phyloP scores from a whole-genome alignment of 2,113 vertebrate genomes.

The Atrichornis clamosus region DNA sequence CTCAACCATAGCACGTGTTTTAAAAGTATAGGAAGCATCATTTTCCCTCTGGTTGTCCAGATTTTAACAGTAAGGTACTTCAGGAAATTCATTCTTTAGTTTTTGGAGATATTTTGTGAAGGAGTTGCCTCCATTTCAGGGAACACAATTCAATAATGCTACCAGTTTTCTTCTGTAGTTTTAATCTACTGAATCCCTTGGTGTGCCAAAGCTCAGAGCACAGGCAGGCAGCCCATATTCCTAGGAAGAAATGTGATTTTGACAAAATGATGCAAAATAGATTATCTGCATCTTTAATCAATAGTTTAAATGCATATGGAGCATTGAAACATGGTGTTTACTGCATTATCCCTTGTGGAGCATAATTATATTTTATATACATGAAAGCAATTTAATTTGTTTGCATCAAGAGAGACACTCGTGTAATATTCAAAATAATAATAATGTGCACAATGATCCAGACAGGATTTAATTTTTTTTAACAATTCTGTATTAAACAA shows the following conservation, averaged over 20 bases:
- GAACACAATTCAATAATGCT: not conserved
- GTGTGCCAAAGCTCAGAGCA: not conserved
- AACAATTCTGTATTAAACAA: not conserved
- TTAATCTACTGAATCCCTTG: not conserved
- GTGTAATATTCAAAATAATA: slow-evolving; percentile 6
- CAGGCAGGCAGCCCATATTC: not conserved
- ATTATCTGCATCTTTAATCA: slow-evolving; percentile 27
- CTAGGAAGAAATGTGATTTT: not conserved
- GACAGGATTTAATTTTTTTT: not conserved
- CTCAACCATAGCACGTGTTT: not conserved
- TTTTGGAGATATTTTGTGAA: not conserved
- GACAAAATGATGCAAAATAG: not conserved
- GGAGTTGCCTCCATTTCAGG: not conserved
- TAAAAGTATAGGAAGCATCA: rapidly evolving
- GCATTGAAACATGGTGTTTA: not conserved
- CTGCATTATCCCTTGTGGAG: not conserved
- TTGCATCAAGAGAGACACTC: not conserved
- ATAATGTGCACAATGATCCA: not conserved
- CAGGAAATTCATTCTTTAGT: not conserved
- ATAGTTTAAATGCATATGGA: not conserved
- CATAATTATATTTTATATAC: not conserved
- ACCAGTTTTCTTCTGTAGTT: not conserved
- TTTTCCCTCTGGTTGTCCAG: not conserved
- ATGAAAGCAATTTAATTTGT: slow-evolving; percentile 1
- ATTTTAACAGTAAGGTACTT: not conserved